These are phyloP conservation scores for Hepsetus odoe DNA, from an alignment of 2,113 vertebrate genomes.

Conservation along the genomic window DNA sequence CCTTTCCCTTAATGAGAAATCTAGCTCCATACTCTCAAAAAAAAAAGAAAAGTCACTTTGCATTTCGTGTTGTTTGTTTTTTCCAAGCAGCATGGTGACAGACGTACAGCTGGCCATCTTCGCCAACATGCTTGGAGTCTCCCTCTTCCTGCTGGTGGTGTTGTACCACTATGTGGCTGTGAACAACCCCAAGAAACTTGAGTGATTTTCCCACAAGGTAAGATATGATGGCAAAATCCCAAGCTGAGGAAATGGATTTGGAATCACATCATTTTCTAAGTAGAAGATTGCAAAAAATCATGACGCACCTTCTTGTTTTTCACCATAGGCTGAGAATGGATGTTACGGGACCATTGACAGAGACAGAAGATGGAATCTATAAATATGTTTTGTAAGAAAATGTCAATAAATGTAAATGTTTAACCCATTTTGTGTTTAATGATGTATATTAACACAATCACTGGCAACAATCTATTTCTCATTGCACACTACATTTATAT, in stretches of 20 bases:
- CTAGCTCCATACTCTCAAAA: too few relatives aligned
- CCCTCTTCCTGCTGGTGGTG: slow-evolving; percentile 93
- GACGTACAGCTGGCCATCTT: slow-evolving; percentile 97
- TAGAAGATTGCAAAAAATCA: background rate
- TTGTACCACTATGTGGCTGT: slow-evolving; percentile 97
- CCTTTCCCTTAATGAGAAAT: too few relatives aligned
- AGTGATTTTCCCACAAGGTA: slow-evolving; percentile 65
- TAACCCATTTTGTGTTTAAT: background rate
- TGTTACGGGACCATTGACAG: background rate
- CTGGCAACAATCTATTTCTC: background rate
- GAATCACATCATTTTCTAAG: background rate
- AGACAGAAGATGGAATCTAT: slow-evolving; percentile 3
- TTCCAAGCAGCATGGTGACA: slow-evolving; percentile 88
- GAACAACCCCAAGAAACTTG: slow-evolving; percentile 95
- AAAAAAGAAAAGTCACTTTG: too few relatives aligned
- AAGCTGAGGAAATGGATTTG: too few relatives aligned
- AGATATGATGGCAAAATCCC: background rate
- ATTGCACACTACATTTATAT: background rate
- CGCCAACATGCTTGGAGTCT: slow-evolving; percentile 97
- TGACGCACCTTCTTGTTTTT: background rate
- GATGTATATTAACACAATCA: background rate
- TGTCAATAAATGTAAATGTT: slow-evolving; percentile 43
- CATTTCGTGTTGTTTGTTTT: too few relatives aligned
- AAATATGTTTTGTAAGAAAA: slow-evolving; percentile 47
- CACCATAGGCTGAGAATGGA: background rate